Conservation (phyloP, 2,113 vertebrate genomes). For the Copsychus sechellarum region DNA sequence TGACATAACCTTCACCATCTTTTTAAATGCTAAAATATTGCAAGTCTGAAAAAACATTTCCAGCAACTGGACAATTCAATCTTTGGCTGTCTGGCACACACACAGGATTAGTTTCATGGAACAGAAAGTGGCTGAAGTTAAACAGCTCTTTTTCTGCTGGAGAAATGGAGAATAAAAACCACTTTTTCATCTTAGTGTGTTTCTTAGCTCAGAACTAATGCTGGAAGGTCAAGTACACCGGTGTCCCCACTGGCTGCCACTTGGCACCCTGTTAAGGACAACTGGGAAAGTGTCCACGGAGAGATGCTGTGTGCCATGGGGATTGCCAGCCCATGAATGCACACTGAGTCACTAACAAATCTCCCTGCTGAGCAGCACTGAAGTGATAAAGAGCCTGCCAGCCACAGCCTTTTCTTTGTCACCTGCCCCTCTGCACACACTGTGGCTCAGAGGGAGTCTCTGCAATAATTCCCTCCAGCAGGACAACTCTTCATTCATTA, state of each 20-base stretch:
- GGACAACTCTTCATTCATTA: background rate
- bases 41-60: background rate
- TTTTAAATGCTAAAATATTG: background rate
- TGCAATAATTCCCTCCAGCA: background rate
- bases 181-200: background rate
- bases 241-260: background rate
- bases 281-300: background rate
- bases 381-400: constrained; percentile 10
- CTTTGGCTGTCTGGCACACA: background rate
- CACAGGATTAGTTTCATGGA: background rate
- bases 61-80: background rate
- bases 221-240: background rate
- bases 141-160: background rate
- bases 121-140: background rate
- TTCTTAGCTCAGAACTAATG: background rate
- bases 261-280: background rate
- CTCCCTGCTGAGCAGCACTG: constrained; percentile 27
- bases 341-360: background rate
- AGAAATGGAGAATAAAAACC: background rate
- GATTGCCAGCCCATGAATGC: background rate
- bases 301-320: background rate
- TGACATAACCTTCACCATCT: background rate
- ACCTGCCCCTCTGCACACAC: background rate
- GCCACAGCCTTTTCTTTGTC: background rate
- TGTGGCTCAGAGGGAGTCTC: background rate